Base-by-base conservation (phyloP, 2,797 vertebrate species). In the Bradypus variegatus region DNA sequence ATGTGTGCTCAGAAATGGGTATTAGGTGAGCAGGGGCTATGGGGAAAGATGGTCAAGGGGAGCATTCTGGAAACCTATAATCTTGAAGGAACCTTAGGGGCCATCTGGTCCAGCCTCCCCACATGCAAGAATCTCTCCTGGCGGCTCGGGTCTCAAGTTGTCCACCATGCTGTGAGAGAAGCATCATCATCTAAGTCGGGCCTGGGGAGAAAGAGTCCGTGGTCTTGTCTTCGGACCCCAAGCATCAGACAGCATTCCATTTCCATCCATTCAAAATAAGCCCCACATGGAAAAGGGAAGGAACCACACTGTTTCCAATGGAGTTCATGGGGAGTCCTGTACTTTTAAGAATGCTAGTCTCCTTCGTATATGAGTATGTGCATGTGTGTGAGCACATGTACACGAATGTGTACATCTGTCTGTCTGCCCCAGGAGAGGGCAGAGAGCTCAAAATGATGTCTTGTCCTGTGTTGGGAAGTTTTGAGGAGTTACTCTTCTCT, bases 311-410 rank as follows among this genome's bases (percentile, higher is more conserved):
- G 7, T 72, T 55, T 48, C 88, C 91, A 86, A 88, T 38, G 94
- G 77, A 88, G 81, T 83, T 11, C 87, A 93, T 64, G 93, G 92
- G 96, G 94, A 88, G 81, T 73, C 94, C 94, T 94, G 93, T 94
- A 93, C 96, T 96, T 91, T 78, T 93, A 94, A 82, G 93, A 88
- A 64, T 67, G 81, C 88, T 94, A 81, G 92, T 91, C 72, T 69
- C 91, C 95, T 96, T 94, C 95, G 88, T 93, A 79, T 95, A 45
- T 62, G 92, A 95, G 91, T 91, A 1, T 41, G 6, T 93, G 89
- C 2, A n/a, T 53, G 48, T 31, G 86, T 58, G 88, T 67, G 70
- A 18, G 86, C 64, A 13, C 29, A 36, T 27, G 36, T 60, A 10
- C 19, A 27, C n/a, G 75, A 62, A n/a, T 36, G 55, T 16, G 62